phyloP scores from a whole-genome alignment of 2,888 invertebrate species.

The Apodemia zela region DNA sequence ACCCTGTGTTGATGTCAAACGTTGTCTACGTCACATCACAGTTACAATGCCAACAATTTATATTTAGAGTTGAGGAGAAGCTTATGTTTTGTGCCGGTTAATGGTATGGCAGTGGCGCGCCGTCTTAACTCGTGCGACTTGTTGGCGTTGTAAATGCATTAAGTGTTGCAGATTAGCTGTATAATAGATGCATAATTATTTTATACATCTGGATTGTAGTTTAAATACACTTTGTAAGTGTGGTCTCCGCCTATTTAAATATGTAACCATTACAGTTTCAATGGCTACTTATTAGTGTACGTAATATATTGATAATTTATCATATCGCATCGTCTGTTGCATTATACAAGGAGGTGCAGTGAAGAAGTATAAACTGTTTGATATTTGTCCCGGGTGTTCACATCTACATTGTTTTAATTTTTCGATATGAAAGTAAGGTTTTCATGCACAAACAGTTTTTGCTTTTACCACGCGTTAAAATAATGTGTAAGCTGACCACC shows the following conservation, averaged over 20 bases:
- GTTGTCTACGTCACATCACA: conserved; percentile 65
- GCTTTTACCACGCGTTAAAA: conserved; percentile 21
- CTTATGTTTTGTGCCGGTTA: background rate
- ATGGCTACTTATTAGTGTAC: conserved; percentile 75
- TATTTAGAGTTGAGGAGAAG: conserved; percentile 49
- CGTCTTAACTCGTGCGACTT: background rate
- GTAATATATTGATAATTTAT: conserved; percentile 65
- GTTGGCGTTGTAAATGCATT: conserved; percentile 10
- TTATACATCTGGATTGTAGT: conserved; percentile 77
- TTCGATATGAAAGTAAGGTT: conserved; percentile 26
- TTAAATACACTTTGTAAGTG: conserved; percentile 78
- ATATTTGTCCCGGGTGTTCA: conserved; percentile 16
- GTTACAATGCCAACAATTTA: conserved; percentile 50
- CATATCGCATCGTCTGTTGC: conserved; percentile 52
- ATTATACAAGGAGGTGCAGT: conserved; percentile 44
- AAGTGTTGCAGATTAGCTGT: conserved; percentile 14
- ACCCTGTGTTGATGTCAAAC: conserved; percentile 19
- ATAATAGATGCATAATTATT: conserved; percentile 74
- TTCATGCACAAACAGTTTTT: conserved; percentile 23
- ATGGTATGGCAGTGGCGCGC: background rate
- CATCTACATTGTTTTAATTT: conserved; percentile 23
- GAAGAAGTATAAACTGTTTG: conserved; percentile 31
- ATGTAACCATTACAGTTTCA: conserved; percentile 73
- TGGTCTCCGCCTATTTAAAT: conserved; percentile 78
- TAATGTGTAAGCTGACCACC: conserved; percentile 30